Evolutionary conservation across 2,797 vertebrate species (phyloP), one percentile per base, ranked within the genome.

Genomic region (Astyanax mexicanus): DNA sequence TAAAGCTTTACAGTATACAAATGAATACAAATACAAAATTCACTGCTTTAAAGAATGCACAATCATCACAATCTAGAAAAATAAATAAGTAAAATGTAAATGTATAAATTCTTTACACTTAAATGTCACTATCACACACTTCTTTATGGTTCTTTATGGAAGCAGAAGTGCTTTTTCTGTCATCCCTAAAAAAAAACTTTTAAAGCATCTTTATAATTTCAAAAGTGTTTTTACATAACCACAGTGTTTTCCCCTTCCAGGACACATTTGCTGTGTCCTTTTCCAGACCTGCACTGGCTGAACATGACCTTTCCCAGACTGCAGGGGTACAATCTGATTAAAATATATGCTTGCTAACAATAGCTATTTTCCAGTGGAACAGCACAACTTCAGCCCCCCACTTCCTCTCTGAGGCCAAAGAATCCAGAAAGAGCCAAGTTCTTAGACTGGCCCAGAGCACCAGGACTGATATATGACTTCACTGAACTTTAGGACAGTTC

Each of bases 301-400:
- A 37, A 10, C 2, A 11, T 79, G 75, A 79, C 79, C 81, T 83
- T 83, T 79, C 79, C 72, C 82, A 74, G 69, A 61, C 82, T 62
- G 65, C 52, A 65, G 52, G 72, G 75, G 58, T 73, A 68, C 79
- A 79, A 79, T 77, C 76, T 81, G 77, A 81, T 81, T 79, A 74
- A 83, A 79, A 79, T 79, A 68, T 74, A 72, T 61, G 25, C 77
- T 74, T 64, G 49, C 79, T 83, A 81, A 81, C 82, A 83, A 83
- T 79, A 83, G 79, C 73, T 51, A 52, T 80, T 82, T 77, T 68
- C 55, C 70, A 68, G 13, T 52, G 62, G 35, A 78, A 73, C 54
- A 73, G 19, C 69, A 8, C 27, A 72, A 25, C 21, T 61, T 61
- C 51, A 58, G 32, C 64, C 55, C 42, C 21, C 71, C 65, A 80